These are phyloP conservation scores for Zonotrichia albicollis DNA, from an alignment of 2,797 vertebrate species.

Conservation along the genomic window DNA sequence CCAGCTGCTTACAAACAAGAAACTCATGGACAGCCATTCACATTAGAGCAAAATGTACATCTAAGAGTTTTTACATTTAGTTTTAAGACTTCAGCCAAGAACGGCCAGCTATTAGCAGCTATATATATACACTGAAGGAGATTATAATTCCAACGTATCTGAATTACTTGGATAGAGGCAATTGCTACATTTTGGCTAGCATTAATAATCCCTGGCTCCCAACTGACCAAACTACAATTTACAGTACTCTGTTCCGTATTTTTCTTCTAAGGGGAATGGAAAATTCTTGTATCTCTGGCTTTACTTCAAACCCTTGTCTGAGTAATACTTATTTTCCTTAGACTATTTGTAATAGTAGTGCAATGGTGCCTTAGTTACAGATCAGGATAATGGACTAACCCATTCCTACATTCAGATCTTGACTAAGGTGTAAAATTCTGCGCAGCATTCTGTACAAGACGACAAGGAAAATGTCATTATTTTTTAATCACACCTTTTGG, in stretches of 20 bases:
- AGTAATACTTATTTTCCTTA: slow-evolving; percentile 7
- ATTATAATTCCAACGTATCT: neutral
- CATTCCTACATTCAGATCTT: neutral
- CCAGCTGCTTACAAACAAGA: neutral
- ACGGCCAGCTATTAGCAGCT: neutral
- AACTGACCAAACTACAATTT: slow-evolving; percentile 4
- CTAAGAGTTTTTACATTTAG: neutral
- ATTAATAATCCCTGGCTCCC: neutral
- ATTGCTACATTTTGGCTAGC: neutral
- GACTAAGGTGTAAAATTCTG: neutral
- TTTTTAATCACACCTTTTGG: neutral
- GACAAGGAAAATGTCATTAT: neutral
- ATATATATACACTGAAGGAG: neutral
- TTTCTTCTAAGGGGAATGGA: slow-evolving; percentile 38
- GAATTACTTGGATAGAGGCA: neutral
- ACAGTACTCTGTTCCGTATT: neutral
- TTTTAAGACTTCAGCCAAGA: neutral
- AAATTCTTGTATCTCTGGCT: slow-evolving; percentile 50
- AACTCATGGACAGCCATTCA: neutral
- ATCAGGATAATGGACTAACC: neutral
- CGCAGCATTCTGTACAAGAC: neutral
- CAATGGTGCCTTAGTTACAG: neutral
- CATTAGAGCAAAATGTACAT: neutral
- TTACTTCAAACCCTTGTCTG: slow-evolving; percentile 9
- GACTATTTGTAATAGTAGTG: neutral